Base-by-base conservation (phyloP, 2,888 invertebrate species). In the Pachliopta kotzebuea region DNA sequence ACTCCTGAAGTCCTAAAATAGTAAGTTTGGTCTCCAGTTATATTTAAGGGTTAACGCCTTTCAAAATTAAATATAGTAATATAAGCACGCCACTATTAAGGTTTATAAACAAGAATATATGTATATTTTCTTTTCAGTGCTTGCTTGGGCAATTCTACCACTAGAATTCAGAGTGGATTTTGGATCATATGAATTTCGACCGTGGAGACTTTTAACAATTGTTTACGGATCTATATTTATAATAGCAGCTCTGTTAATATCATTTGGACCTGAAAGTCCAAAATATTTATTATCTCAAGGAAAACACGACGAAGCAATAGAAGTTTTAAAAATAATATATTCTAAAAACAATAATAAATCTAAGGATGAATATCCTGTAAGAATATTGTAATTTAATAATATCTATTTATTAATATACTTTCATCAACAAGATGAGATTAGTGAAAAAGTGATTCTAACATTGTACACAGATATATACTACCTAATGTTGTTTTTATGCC, bases 191-290 rank as follows among this genome's bases (percentile, higher is more conserved):
- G 74, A 84, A 1, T 94, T 94, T 71, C 92, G 94, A 60, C 94
- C 96, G 0, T 97, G 97, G 97, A 92, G 97, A 56, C 75, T 96
- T 1, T 93, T 96, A 50, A 81, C 95, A 0, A 89, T 95, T 0
- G 66, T 94, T 0, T 93, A 96, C 70, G 92, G 94, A 0, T 60
- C 93, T 3, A 89, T 95, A 7, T 94, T 94, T 70, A 69, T 95
- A 1, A 62, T 95, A 9, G 76, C 80, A 20, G 94, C 95, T 0
- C 80, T 93, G 0, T 61, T 94, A 0, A 84, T 94, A 66, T 79
- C 93, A 0, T 85, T 90, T 2, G 89, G 89, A 4, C 96, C 96
- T 0, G 97, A 97, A 79, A 97, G 96, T 73, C 97, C 97, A 0
- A 96, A 96, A 77, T 97, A 94, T 78, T 87, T 95, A 31, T 85